Conservation (phyloP, 2,888 invertebrate genomes). For the Hipparchia sbordonii region DNA sequence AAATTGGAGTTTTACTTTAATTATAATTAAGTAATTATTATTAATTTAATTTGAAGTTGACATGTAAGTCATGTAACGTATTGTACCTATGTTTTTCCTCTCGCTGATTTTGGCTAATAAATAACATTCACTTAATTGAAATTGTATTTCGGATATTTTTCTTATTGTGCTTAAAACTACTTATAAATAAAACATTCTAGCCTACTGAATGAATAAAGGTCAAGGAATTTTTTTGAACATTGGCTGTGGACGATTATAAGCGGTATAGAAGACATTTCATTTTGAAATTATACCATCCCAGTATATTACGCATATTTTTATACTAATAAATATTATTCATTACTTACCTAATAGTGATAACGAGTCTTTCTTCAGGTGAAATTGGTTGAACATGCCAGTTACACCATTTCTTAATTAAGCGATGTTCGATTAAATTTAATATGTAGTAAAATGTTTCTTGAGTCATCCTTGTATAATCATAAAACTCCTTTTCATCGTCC, state of each 20-base stretch:
- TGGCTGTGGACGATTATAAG: constrained; percentile 1
- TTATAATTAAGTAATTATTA: neutral
- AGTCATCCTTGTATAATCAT: too few species aligned
- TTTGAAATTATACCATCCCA: neutral
- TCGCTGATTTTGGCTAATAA: constrained; percentile 4
- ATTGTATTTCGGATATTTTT: constrained; percentile 1
- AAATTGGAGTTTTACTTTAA: constrained; percentile 2
- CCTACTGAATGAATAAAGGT: constrained; percentile 4
- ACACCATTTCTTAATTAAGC: too few species aligned
- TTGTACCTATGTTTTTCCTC: constrained; percentile 1
- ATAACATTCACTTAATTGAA: constrained; percentile 4
- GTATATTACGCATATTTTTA: neutral
- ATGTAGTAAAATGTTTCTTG: too few species aligned
- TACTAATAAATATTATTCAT: constrained; percentile 1
- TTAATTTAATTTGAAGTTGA: constrained; percentile 3
- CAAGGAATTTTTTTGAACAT: constrained; percentile 4
- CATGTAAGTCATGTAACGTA: constrained; percentile 4
- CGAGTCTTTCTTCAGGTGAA: constrained; percentile 3
- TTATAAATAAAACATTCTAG: constrained; percentile 3
- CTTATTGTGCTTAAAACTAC: constrained; percentile 4
- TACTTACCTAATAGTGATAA: constrained; percentile 3
- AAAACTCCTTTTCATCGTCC: too few species aligned
- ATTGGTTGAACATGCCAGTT: neutral
- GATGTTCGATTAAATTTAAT: too few species aligned
- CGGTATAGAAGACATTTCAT: constrained; percentile 4